phyloP scores from a whole-genome alignment of 1,140 invertebrate species.

The Cotesia glomerata region DNA sequence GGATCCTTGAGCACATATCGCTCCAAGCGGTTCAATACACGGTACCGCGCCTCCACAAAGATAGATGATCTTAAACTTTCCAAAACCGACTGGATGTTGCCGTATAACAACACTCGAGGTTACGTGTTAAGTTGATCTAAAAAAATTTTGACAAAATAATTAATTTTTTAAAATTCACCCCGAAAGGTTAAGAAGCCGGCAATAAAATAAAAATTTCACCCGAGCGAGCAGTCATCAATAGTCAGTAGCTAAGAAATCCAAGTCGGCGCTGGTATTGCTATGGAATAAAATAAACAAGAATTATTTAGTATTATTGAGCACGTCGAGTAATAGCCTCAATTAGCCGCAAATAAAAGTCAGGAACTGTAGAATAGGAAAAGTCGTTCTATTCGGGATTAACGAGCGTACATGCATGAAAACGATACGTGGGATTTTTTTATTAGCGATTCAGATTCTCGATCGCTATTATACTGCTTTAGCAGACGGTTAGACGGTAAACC shows the following conservation, averaged over 20 bases:
- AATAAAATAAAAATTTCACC: neutral
- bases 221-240: neutral
- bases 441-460: neutral
- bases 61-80: slow-evolving; percentile 18
- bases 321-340: slow-evolving; percentile 5
- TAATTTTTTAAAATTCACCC: too few relatives aligned
- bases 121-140: neutral
- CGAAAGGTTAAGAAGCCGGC: neutral
- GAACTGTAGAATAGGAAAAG: neutral
- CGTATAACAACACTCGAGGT: neutral
- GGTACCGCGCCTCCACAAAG: slow-evolving; percentile 9
- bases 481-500: neutral
- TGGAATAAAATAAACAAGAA: neutral
- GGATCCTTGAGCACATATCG: slow-evolving; percentile 2
- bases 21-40: slow-evolving; percentile 7
- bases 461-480: too few relatives aligned
- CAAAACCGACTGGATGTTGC: neutral
- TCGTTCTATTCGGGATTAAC: slow-evolving; percentile 1
- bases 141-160: neutral
- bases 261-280: neutral
- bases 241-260: neutral
- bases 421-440: neutral
- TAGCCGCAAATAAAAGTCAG: slow-evolving; percentile 17
- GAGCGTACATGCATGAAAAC: slow-evolving; percentile 16
- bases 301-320: too few relatives aligned